Percentiles rank a stretch among this genome's conserved stretches.
Conservation (phyloP, 1,140 invertebrate genomes). For the Caenorhabditis inopinata region DNA sequence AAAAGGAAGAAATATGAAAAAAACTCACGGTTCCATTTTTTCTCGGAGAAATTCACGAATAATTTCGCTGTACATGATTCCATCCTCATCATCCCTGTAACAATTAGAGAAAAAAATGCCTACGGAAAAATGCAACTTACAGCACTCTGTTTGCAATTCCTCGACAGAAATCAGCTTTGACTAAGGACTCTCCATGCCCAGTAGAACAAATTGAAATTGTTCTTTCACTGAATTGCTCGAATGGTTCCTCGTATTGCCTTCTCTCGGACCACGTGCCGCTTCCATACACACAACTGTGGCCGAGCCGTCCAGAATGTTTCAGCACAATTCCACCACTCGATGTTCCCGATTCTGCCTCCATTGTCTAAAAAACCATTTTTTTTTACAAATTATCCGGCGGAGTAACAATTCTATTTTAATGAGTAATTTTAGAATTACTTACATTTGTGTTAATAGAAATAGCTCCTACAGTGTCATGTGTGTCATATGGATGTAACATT, state of each 20-base stretch:
- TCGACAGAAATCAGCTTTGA: neutral
- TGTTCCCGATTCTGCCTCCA: neutral
- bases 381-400: too few relatives aligned
- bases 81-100: slow-evolving; percentile 13
- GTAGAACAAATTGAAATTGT: slow-evolving; percentile 11
- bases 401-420: too few relatives aligned
- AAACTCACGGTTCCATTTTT: neutral
- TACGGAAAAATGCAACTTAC: neutral
- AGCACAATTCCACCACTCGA: neutral
- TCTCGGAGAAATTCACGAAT: neutral
- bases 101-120: too few relatives aligned
- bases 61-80: slow-evolving; percentile 2
- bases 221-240: neutral
- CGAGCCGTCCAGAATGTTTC: slow-evolving; percentile 7
- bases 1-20: neutral
- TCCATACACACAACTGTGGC: slow-evolving; percentile 8
- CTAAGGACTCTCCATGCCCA: neutral
- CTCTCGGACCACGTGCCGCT: slow-evolving; percentile 15
- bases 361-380: neutral
- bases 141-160: slow-evolving; percentile 1
- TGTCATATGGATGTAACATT: slow-evolving; percentile 14
- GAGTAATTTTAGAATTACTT: neutral
- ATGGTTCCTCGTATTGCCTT: neutral
- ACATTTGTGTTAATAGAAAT: slow-evolving; percentile 18
- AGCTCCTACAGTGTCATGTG: slow-evolving; percentile 24